phyloP scores from a whole-genome alignment of 2,888 invertebrate genomes.

The Agapetus fuscipes region DNA sequence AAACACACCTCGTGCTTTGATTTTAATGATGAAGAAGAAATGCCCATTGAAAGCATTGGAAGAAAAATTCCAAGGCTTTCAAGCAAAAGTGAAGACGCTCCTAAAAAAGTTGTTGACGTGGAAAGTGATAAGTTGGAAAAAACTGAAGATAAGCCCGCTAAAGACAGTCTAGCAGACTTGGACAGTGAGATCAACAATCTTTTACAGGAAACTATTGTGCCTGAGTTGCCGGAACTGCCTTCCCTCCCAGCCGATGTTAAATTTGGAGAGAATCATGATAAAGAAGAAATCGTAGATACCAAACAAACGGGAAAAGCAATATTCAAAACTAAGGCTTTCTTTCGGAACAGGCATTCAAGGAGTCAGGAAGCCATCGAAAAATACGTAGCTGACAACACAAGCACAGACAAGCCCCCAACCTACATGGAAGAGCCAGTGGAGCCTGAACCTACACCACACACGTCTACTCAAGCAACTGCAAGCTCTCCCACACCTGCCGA shows the following conservation, averaged over 20 bases:
- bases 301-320: conserved; percentile 37
- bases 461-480: conserved; percentile 35
- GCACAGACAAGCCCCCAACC: conserved; percentile 14
- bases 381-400: conserved; percentile 41
- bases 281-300: conserved; percentile 27
- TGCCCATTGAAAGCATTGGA: conserved; percentile 43
- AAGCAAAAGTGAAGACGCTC: conserved; percentile 25
- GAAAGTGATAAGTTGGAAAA: conserved; percentile 16
- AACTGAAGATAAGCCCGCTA: conserved; percentile 17
- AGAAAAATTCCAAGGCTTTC: conserved; percentile 58
- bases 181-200: conserved; percentile 51
- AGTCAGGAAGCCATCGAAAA: conserved; percentile 46
- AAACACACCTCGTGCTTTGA: conserved; percentile 63
- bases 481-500: conserved; percentile 30
- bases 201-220: conserved; percentile 50
- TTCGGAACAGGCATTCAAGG: conserved; percentile 44
- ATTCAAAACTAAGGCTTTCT: conserved; percentile 46
- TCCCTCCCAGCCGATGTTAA: conserved; percentile 46
- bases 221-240: conserved; percentile 46
- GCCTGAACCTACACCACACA: conserved; percentile 30
- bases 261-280: conserved; percentile 39
- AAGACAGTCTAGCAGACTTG: conserved; percentile 31
- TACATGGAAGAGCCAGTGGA: conserved; percentile 16
- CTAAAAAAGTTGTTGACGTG: conserved; percentile 28
- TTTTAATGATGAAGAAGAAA: conserved; percentile 63